Evolutionary conservation across 2,113 vertebrate species (phyloP).

Genomic region (Stomatorhinus ivindoensis): DNA sequence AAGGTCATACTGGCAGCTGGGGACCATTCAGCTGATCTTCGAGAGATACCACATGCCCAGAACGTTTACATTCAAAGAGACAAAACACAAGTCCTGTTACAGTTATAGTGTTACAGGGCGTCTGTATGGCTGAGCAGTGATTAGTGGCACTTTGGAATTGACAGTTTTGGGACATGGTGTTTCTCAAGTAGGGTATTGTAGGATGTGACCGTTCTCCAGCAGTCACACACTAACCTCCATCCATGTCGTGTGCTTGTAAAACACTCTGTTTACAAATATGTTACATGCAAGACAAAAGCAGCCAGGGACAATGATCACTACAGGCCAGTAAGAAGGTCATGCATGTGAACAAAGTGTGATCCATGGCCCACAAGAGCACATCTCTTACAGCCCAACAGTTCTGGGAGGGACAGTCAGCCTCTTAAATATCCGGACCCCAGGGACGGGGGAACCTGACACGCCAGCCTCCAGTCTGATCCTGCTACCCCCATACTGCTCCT

Average conservation of each 20-base stretch:
- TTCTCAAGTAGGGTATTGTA: not conserved
- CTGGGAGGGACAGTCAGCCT: not conserved
- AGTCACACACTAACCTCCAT: not conserved
- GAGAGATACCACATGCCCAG: slow-evolving; percentile 36
- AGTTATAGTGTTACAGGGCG: slow-evolving; percentile 41
- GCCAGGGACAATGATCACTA: not conserved
- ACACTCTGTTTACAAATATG: not conserved
- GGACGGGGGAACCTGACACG: not conserved
- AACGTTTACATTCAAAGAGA: slow-evolving; percentile 18
- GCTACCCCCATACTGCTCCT: not conserved
- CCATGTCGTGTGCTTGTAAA: not conserved
- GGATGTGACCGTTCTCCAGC: not conserved
- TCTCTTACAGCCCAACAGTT: not conserved
- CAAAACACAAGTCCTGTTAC: slow-evolving; percentile 16
- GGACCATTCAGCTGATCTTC: slow-evolving; percentile 28
- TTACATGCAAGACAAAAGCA: not conserved
- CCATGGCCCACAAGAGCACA: not conserved
- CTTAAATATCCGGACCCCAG: not conserved
- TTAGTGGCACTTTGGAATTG: slow-evolving; percentile 32
- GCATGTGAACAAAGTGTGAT: not conserved
- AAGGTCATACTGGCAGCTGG: slow-evolving; percentile 25
- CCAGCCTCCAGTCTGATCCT: not conserved
- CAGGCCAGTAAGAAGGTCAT: not conserved
- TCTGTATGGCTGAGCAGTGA: slow-evolving; percentile 38
- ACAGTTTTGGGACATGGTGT: slow-evolving; percentile 36